These are phyloP conservation scores for Netelia inedita DNA, from an alignment of 2,888 invertebrate species.

Conservation along the genomic window DNA sequence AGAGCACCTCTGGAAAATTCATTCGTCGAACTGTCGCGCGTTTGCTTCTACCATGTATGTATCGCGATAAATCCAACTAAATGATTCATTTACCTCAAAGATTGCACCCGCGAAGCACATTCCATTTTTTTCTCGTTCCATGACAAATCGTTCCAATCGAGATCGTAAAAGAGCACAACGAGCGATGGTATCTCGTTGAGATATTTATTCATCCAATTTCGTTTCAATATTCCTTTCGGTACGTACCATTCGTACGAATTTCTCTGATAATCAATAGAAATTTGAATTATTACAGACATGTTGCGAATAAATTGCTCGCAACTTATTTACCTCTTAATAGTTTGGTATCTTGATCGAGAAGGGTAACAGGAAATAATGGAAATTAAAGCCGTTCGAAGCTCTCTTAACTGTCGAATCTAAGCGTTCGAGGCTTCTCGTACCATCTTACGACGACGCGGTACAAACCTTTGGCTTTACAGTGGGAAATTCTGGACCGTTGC, in stretches of 20 bases:
- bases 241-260: constrained; percentile 98
- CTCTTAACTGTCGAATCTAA: too few species aligned
- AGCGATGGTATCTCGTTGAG: constrained; percentile 95
- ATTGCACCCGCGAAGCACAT: constrained; percentile 95
- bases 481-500: constrained; percentile 94
- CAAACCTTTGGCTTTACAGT: constrained; percentile 90
- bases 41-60: not conserved
- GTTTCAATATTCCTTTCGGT: constrained; percentile 96
- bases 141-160: constrained; percentile 98
- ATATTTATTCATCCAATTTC: constrained; percentile 98
- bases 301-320: too few species aligned
- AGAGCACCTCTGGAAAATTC: constrained; percentile 87
- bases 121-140: constrained; percentile 98
- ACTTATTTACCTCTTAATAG: too few species aligned
- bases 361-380: too few species aligned
- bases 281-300: not conserved
- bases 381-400: too few species aligned
- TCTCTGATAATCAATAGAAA: constrained; percentile 85
- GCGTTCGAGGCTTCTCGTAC: too few species aligned
- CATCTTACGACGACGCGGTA: not conserved
- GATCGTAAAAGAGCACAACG: constrained; percentile 97
- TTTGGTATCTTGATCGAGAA: too few species aligned
- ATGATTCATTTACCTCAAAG: constrained; percentile 86
- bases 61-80: constrained; percentile 9
- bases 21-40: not conserved